These are phyloP conservation scores for Polypedilum vanderplanki DNA, from an alignment of 1,140 invertebrate species.

Conservation along the genomic window DNA sequence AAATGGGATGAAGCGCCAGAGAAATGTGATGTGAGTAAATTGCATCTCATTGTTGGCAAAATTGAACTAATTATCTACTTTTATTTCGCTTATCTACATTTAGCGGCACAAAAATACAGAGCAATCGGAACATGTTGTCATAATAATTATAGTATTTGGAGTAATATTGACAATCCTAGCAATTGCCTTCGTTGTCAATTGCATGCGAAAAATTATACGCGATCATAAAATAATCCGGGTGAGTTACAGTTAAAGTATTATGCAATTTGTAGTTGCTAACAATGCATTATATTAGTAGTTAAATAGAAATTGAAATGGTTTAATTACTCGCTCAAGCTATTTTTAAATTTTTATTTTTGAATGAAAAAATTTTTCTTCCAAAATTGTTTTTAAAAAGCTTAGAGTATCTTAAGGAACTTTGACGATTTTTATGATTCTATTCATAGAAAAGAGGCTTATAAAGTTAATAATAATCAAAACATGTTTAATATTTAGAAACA, in stretches of 20 bases:
- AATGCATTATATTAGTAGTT: too few species aligned
- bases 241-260: conserved; percentile 36
- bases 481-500: too few species aligned
- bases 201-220: conserved; percentile 70
- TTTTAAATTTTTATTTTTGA: too few species aligned
- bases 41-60: not conserved
- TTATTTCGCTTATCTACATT: conserved; percentile 10
- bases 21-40: conserved; percentile 56
- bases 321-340: too few species aligned
- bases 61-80: not conserved
- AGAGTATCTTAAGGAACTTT: too few species aligned
- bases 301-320: too few species aligned
- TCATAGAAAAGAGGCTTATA: too few species aligned
- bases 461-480: too few species aligned
- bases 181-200: conserved; percentile 77
- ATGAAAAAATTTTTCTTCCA: too few species aligned
- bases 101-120: conserved; percentile 34
- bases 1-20: conserved; percentile 71
- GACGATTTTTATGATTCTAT: too few species aligned
- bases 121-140: conserved; percentile 65
- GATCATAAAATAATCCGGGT: conserved; percentile 81
- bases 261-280: too few species aligned
- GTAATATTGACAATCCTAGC: conserved; percentile 81
- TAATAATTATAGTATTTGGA: conserved; percentile 83
- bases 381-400: too few species aligned